Evolutionary conservation across 2,888 invertebrate genomes (phyloP), one percentile per base, ranked within the genome.

Genomic region (Drosophila ustulata): DNA sequence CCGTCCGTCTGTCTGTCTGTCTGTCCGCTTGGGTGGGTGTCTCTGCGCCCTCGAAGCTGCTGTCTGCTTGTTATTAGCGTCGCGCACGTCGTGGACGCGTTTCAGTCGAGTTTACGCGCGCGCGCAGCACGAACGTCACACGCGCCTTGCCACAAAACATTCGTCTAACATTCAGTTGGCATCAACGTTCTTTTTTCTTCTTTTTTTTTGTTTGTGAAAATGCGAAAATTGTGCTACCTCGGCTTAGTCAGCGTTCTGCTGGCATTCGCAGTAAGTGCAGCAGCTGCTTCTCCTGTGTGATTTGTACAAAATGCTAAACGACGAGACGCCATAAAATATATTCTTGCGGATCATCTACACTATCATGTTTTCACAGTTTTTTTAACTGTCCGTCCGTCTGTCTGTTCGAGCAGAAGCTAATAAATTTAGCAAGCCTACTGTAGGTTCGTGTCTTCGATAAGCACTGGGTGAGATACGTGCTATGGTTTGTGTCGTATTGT

Each of bases 101-200:
- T 80, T 89, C 89, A 90, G 90, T 90, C 82, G 82, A 64, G 41
- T 78, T 71, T 80, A 45, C 58, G 77, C 74, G 80, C 83, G 90
- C 87, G 80, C 77, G 71, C 74, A 46, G 78, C 68, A 65, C 82
- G 68, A 68, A 80, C 82, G 80, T 76, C 18, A 43, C 18, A 43
- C 28, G 52, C 41, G 37, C 45, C 39, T 51, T 4, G 6, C 37
- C 37, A n/a, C 32, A 32, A 25, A 45, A 55, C 49, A 55, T 39
- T 69, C 67, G 41, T 13, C 53, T 41, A 51, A 52, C 43, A 51
- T 7, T 13, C 26, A 9, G 18, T 18, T 18, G 18, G 28, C 26
- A 57, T 43, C 61, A 28, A 32, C 56, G 28, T 32, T 23, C 7
- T 55, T 61, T 52, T 30, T 28, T 8, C 18, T 32, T 41, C 28